A percentile compares a stretch with the other conserved stretches of the same genome.
Conservation (phyloP, 2,113 vertebrate genomes). For the Hemicordylus capensis region DNA sequence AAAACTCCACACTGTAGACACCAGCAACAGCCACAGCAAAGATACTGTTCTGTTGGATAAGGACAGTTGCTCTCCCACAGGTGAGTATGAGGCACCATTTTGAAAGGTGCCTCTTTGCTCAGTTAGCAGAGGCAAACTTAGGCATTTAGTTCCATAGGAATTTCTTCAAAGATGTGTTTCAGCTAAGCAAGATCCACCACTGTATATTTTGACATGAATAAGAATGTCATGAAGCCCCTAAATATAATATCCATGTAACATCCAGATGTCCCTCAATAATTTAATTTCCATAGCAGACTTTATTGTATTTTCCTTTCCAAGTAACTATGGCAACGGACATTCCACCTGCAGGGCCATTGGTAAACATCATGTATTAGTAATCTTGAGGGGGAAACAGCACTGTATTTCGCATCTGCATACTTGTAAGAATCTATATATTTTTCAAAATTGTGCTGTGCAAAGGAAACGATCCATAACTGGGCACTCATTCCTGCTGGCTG, state of each 20-base stretch:
- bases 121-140: no score
- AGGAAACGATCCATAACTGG: not conserved
- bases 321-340: slow-evolving; percentile 59
- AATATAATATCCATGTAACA: not conserved
- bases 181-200: not conserved
- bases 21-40: no score
- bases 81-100: no score
- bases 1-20: no score
- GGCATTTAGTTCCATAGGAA: not conserved
- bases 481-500: not conserved
- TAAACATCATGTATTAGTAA: not conserved
- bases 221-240: accelerated
- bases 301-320: not conserved
- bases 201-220: not conserved
- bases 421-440: not conserved
- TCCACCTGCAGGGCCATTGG: not conserved
- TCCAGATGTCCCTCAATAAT: slow-evolving; percentile 36
- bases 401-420: not conserved
- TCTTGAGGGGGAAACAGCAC: not conserved
- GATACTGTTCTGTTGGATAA: no score
- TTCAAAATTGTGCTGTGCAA: slow-evolving; percentile 6
- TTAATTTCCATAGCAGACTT: slow-evolving; percentile 6
- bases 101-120: no score
- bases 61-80: no score
- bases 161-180: not conserved